These are phyloP conservation scores for Cryptocheilus praepositus DNA, from an alignment of 2,888 invertebrate genomes.

Conservation along the genomic window DNA sequence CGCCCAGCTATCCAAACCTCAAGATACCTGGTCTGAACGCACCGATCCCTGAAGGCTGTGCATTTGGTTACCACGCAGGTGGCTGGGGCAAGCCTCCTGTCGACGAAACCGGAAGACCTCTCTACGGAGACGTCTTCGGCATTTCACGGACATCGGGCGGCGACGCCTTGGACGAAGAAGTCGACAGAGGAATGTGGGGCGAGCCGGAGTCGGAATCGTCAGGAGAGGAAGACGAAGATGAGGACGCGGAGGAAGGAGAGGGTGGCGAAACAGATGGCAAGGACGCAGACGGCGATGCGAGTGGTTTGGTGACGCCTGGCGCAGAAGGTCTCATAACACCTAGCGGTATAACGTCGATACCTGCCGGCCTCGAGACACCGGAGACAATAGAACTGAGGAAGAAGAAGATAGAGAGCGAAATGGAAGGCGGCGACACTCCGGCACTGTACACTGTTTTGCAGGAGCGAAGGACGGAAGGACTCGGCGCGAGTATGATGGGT, in stretches of 20 bases:
- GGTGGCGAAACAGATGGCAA: constrained; percentile 73
- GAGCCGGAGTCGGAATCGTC: constrained; percentile 83
- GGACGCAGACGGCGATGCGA: constrained; percentile 80
- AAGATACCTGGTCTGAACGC: constrained; percentile 99
- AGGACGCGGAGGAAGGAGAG: constrained; percentile 78
- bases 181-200: constrained; percentile 97
- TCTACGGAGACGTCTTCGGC: constrained; percentile 99
- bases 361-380: constrained; percentile 97
- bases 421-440: constrained; percentile 96
- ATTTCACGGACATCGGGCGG: constrained; percentile 82
- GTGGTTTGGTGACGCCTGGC: constrained; percentile 90
- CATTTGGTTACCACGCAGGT: constrained; percentile 99
- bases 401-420: constrained; percentile 95
- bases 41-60: constrained; percentile 97
- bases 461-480: constrained; percentile 93
- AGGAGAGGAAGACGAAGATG: constrained; percentile 82
- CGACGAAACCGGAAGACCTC: constrained; percentile 96
- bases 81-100: constrained; percentile 99
- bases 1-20: constrained; percentile 98
- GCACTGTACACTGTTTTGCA: constrained; percentile 96
- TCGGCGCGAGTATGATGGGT: constrained; percentile 97
- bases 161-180: constrained; percentile 87
- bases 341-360: constrained; percentile 91
- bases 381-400: constrained; percentile 98
- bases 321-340: constrained; percentile 96